Conservation (phyloP, 2,113 vertebrate genomes). For the Salminus brasiliensis region DNA sequence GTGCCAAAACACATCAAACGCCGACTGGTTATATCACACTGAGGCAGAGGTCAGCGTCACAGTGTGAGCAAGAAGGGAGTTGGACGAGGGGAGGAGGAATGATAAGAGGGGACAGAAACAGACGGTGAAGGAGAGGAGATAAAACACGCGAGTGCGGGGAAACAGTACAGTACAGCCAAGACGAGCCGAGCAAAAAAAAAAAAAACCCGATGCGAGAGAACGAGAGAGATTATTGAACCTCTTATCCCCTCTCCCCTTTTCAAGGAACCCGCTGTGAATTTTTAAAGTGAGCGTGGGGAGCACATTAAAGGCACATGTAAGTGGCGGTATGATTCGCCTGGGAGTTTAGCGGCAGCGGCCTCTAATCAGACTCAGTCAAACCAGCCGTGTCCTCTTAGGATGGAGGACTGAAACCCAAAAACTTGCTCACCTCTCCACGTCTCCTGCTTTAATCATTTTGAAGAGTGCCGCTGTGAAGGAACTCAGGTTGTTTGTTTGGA, state of each 20-base stretch:
- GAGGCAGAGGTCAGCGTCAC: constrained; percentile 7
- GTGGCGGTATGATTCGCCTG: constrained; percentile 14
- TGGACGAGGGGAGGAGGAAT: not conserved
- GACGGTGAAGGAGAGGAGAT: not conserved
- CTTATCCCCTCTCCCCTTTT: not conserved
- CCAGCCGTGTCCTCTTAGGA: constrained; percentile 33
- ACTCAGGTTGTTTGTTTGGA: constrained; percentile 29
- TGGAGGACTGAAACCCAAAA: constrained; percentile 16
- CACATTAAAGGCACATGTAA: constrained; percentile 29
- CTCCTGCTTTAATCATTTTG: constrained; percentile 45
- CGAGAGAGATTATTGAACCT: not conserved
- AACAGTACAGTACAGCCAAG: not conserved
- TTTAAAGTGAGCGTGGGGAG: not conserved
- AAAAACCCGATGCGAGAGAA: not conserved
- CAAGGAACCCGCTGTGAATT: constrained; percentile 4
- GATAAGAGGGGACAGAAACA: not conserved
- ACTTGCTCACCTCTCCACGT: constrained; percentile 10
- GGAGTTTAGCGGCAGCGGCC: constrained; percentile 20
- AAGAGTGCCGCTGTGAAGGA: constrained; percentile 23
- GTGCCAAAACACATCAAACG: constrained; percentile 31
- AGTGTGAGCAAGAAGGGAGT: not conserved
- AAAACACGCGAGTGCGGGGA: not conserved
- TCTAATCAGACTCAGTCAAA: constrained; percentile 18
- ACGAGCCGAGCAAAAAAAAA: not conserved
- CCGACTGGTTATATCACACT: constrained; percentile 8